Evolutionary conservation across 2,113 vertebrate species (phyloP), one percentile per base, ranked within the genome.

Genomic region (Hippotragus niger): DNA sequence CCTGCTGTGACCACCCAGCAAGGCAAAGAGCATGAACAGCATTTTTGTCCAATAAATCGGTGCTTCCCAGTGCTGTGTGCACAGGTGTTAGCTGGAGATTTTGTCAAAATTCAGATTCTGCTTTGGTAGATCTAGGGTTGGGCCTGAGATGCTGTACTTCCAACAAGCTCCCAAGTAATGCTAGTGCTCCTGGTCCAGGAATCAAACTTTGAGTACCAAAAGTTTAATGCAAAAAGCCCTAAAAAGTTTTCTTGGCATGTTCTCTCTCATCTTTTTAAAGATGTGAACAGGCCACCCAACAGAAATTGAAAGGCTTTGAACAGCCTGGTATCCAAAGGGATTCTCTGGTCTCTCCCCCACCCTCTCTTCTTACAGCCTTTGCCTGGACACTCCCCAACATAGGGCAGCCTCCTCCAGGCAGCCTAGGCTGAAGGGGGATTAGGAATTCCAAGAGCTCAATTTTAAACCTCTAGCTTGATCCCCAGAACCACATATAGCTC

Each of bases 351-450:
- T 31, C 19, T 27, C 3, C 14, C 17, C 21, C 19, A 23, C 81
- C 5, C 74, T 50, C 76, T 5, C 25, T 36, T 33, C 15, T 71
- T 36, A 21, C 5, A 86, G 15, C 29, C 36, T 57, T 64, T 78
- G 15, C 17, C 67, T 17, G 8, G 33, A 62, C 6, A 27, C 15
- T 57, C 21, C 19, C 55, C 86, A 40, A 60, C 27, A 71, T 3
- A 31, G 47, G 25, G 21, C 47, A 71, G 58, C n/a, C 74, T 89
- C 29, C 53, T 92, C 80, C 84, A 58, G 74, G 91, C 15, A 94
- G 64, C 50, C 10, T 27, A 23, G 6, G 52, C 64, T 95, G 64
- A 87, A 81, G 31, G 13, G 31, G 7, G n/a, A 31, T 62, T 67
- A 57, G 64, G 57, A 87, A 93, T 78, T 52, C n/a, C 27, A 45